Base-by-base conservation (phyloP, 2,113 vertebrate species). In the Grantiella picta region DNA sequence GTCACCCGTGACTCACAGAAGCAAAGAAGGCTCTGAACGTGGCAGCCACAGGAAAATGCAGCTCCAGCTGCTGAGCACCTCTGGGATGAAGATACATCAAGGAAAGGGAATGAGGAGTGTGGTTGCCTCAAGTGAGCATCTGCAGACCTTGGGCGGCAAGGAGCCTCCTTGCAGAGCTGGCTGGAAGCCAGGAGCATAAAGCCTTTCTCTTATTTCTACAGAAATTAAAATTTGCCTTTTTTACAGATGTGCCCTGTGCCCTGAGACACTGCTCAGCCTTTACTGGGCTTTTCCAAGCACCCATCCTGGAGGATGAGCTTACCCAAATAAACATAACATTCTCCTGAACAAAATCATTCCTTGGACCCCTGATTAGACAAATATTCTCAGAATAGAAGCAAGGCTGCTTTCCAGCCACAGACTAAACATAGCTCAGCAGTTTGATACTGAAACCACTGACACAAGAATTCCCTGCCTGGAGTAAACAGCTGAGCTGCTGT, bases 301-400 rank as follows among this genome's bases (percentile, higher is more conserved):
- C 82, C 82, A 36, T 52, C 59, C 82, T 17, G 68, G 19, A 45
- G 60, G 8, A 31, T 8, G 28, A 92, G 82, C 29, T 25, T 21
- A n/a, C 22, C 83, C 91, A 91, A 92, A 91, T 17, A 93, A 95
- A 82, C 66, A 86, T 6, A 64, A 54, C 86, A 94, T 86, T 86
- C 89, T 76, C 17, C 69, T 60, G 72, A 94, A 77, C 83, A 79
- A 73, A 82, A 82, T 53, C 68, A 60, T 84, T 94, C 83, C 69
- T 84, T 16, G 20, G 68, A 75, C 56, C 83, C 69, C 80, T 78
- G 83, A 84, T 94, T 29, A 92, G 89, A 84, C 89, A 92, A 92
- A 94, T 78, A 47, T 21, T 64, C 92, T 64, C 69, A 94, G 92
- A 95, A 94, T 91, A 96, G 96, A 70, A 96, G 68, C 91, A 56